A percentile compares a stretch with the other conserved stretches of the same genome.
Conservation (phyloP, 2,888 invertebrate species). For the Macaria liturata region DNA sequence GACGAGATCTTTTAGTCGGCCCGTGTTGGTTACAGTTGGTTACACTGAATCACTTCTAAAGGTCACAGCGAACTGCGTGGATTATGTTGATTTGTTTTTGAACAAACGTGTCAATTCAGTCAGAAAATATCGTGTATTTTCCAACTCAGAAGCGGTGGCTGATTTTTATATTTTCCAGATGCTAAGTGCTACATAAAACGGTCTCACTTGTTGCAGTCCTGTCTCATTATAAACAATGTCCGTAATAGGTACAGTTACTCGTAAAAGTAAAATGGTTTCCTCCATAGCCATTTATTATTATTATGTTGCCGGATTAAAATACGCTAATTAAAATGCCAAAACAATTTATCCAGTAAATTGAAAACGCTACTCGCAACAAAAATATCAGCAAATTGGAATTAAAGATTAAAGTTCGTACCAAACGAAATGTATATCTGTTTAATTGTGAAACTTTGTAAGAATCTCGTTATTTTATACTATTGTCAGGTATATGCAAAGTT, state of each 20-base stretch:
- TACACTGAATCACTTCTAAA: conserved; percentile 10
- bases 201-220: conserved; percentile 10
- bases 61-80: conserved; percentile 1
- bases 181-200: not conserved
- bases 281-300: conserved; percentile 2
- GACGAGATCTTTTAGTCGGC: conserved; percentile 6
- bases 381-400: not conserved
- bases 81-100: conserved; percentile 8
- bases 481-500: no score
- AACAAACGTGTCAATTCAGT: conserved; percentile 4
- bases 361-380: no score
- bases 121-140: conserved; percentile 1
- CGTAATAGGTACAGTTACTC: conserved; percentile 2
- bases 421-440: no score
- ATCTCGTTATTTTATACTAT: no score
- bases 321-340: conserved; percentile 6
- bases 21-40: conserved; percentile 5
- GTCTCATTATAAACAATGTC: conserved; percentile 2
- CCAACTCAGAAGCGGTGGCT: not conserved
- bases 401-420: not conserved
- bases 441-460: no score
- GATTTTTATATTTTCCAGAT: not conserved
- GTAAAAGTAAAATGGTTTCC: conserved; percentile 3
- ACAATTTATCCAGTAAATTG: not conserved
- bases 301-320: conserved; percentile 1